These are phyloP conservation scores for Pristis pectinata DNA, from an alignment of 2,797 vertebrate species.

Conservation along the genomic window DNA sequence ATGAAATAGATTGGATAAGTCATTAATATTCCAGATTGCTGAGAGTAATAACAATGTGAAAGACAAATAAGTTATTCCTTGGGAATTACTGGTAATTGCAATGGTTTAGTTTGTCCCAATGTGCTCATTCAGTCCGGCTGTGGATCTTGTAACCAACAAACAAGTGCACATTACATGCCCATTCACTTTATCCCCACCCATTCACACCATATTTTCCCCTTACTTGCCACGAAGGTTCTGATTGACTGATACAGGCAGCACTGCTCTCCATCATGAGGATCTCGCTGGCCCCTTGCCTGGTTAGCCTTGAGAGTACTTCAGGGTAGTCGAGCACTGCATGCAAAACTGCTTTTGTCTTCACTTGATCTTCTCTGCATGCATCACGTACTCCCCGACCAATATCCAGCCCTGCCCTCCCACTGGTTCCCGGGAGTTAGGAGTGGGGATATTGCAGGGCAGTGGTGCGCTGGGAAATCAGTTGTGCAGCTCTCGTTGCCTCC, in stretches of 20 bases:
- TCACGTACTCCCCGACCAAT: too few relatives aligned
- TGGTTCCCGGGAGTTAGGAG: background rate
- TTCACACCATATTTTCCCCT: background rate
- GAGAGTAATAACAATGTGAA: background rate
- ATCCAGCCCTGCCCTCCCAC: background rate
- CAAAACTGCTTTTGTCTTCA: too few relatives aligned
- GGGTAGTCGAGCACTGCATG: background rate
- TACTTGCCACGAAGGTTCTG: background rate
- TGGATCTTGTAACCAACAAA: background rate
- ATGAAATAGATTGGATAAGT: background rate
- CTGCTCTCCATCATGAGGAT: background rate
- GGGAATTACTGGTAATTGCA: background rate
- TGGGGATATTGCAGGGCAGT: too few relatives aligned
- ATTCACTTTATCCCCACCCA: background rate
- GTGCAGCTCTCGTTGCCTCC: background rate
- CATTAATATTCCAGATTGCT: background rate
- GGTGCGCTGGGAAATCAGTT: background rate
- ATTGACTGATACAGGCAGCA: background rate
- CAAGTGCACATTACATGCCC: background rate
- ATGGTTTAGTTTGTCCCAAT: background rate
- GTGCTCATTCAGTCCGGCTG: background rate
- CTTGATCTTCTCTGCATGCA: background rate
- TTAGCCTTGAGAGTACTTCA: background rate
- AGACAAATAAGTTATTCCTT: background rate
- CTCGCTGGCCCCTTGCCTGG: background rate